Evolutionary conservation across 2,113 vertebrate genomes (phyloP).

Genomic region (Plestiodon gilberti): DNA sequence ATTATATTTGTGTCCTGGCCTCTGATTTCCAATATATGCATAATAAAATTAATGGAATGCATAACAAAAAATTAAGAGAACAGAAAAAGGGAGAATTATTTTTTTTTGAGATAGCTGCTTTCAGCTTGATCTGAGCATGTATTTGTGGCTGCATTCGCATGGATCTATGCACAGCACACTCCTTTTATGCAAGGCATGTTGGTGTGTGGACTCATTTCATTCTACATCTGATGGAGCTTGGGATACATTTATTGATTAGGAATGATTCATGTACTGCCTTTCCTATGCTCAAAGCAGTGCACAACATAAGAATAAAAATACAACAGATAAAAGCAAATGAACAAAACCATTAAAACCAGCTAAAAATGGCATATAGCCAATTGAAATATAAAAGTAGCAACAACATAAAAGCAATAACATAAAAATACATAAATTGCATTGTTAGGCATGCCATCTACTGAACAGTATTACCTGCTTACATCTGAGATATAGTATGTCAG

Average conservation of each 20-base stretch:
- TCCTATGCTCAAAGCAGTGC: too few relatives aligned
- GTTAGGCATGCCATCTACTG: not conserved
- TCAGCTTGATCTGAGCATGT: slow-evolving; percentile 29
- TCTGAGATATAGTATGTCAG: not conserved
- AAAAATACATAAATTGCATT: not conserved
- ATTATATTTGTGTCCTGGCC: slow-evolving; percentile 29
- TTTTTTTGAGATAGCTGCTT: slow-evolving; percentile 23
- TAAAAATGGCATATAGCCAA: too few relatives aligned
- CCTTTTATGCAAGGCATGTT: not conserved
- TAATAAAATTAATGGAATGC: slow-evolving; percentile 27
- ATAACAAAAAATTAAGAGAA: slow-evolving; percentile 10
- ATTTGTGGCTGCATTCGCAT: not conserved
- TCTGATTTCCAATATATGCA: slow-evolving; percentile 16
- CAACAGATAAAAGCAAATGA: too few relatives aligned
- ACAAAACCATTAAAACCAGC: too few relatives aligned
- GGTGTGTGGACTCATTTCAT: not conserved
- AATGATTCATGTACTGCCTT: too few relatives aligned
- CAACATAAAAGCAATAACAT: too few relatives aligned
- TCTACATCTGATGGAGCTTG: not conserved
- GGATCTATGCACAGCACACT: not conserved
- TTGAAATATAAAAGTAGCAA: too few relatives aligned
- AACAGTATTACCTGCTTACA: not conserved
- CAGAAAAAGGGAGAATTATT: not conserved
- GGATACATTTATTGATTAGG: not conserved
- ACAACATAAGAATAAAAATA: too few relatives aligned